A percentile compares a stretch with the other conserved stretches of the same genome.
Evolutionary conservation across 1,140 invertebrate genomes (phyloP).

Genomic region (Calliphora vicina): DNA sequence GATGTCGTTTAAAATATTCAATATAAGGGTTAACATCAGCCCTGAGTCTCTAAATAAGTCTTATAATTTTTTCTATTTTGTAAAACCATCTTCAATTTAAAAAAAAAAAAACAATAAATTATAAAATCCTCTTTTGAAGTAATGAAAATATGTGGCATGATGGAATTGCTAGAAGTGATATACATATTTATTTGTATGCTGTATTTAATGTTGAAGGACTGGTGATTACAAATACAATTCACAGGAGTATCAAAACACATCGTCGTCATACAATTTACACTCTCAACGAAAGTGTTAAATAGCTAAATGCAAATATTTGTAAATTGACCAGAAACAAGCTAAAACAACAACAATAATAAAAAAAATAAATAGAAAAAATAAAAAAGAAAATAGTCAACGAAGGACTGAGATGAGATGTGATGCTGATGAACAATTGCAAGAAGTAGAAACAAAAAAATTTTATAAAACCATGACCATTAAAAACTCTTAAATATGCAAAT

Average conservation of each 20-base stretch:
- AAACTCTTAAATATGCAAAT: constrained; percentile 8
- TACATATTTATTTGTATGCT: no score
- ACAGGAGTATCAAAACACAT: neutral
- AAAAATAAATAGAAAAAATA: neutral
- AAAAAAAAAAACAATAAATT: no score
- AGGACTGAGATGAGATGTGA: neutral
- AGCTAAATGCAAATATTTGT: neutral
- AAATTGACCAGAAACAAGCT: constrained; percentile 3
- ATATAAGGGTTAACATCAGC: no score
- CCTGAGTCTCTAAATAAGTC: no score
- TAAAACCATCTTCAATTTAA: no score
- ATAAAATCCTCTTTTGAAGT: no score
- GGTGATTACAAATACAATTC: neutral
- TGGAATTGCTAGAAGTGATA: no score
- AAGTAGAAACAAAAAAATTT: neutral
- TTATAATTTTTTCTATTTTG: no score
- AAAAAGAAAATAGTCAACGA: neutral
- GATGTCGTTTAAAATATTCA: no score
- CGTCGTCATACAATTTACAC: no score
- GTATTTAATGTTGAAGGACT: no score
- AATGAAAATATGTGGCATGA: no score
- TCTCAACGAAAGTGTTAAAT: neutral
- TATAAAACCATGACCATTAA: neutral
- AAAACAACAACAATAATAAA: neutral
- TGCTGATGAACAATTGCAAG: neutral